These are phyloP conservation scores for Eueremaeus valkanovi DNA, from an alignment of 2,888 invertebrate genomes.

Conservation along the genomic window DNA sequence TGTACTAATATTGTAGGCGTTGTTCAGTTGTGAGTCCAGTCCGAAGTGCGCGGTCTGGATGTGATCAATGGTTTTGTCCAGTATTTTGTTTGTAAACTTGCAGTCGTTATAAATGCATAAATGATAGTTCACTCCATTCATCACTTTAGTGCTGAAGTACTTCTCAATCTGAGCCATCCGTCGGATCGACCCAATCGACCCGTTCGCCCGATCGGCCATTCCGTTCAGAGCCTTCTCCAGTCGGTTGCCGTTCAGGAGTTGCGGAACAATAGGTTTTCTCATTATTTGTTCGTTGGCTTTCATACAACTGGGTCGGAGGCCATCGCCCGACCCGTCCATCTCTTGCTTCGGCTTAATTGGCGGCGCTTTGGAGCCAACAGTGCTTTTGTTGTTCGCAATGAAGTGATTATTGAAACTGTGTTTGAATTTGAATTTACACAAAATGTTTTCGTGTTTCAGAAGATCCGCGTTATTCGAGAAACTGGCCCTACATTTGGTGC, in stretches of 20 bases:
- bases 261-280: neutral
- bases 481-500: constrained; percentile 4
- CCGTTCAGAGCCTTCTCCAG: too few species aligned
- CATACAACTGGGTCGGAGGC: neutral
- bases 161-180: constrained; percentile 9
- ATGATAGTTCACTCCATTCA: constrained; percentile 14
- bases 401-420: neutral
- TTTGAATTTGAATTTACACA: constrained; percentile 13
- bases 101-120: neutral
- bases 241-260: neutral
- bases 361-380: neutral
- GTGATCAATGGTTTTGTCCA: constrained; percentile 22
- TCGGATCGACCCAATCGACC: neutral
- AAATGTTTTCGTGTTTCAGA: constrained; percentile 8
- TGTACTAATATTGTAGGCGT: neutral
- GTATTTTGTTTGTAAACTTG: neutral
- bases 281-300: neutral
- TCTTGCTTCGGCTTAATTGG: neutral
- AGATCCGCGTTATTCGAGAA: neutral
- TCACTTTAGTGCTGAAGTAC: constrained; percentile 11
- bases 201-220: neutral
- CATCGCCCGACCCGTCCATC: neutral
- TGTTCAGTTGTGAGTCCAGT: neutral
- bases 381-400: neutral
- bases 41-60: neutral